Evolutionary conservation across 2,113 vertebrate genomes (phyloP), one percentile per base, ranked within the genome.

Genomic region (Anser brachyrhynchus): DNA sequence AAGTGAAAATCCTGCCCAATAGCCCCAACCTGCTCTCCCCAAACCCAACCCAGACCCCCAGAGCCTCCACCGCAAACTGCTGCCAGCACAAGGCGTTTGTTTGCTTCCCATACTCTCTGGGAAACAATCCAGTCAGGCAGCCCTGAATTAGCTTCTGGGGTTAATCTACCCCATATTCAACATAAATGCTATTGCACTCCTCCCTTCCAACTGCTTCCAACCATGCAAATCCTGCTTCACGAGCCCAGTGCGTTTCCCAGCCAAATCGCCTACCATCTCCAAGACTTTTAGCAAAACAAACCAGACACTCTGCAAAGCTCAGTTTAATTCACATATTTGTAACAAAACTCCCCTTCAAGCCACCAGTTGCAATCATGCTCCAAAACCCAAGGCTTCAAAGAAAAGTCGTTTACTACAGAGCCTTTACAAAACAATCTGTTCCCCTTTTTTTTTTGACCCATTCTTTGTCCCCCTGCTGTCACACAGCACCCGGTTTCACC

Each of bases 281-380:
- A 84, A 58, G 70, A 79, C 61, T 87, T 93, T 46, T 31, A 92
- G 80, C 73, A 82, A 93, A 89, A 91, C 44, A 92, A 92, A 89
- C 73, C 33, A 94, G 85, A 78, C 33, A 59, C 37, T 44, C 44
- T 26, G 4, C 54, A 93, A 87, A 89, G 49, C 71, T 77, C 64
- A 54, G 41, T 73, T 93, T 64, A 55, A 93, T 86, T 80, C 52
- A 88, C 33, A 67, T 59, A 57, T 75, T 72, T 67, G 21, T 76
- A 91, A 84, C 8, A 85, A 61, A 87, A 66, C 51, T 87, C 77
- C 49, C 33, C 19, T 87, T 72, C 0, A 0, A 94, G 54, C 74
- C 70, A 70, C 62, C 14, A 54, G 10, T 9, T 78, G 31, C 54
- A 66, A 66, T 8, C 33, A 41, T 13, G 33, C 51, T 78, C 64